These are phyloP conservation scores for Sarcophaga peregrina DNA, from an alignment of 1,140 invertebrate genomes.

Conservation along the genomic window DNA sequence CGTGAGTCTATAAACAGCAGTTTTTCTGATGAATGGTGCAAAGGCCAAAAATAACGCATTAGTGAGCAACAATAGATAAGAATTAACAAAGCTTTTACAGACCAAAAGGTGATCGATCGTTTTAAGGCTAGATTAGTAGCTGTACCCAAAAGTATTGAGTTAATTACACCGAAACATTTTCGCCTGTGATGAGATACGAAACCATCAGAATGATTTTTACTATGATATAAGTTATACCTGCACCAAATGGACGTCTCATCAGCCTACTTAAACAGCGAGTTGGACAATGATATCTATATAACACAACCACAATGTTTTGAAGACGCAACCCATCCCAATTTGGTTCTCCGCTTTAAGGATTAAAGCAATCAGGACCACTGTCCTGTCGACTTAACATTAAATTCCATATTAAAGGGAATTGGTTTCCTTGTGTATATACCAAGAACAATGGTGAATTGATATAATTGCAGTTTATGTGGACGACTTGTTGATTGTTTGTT, in stretches of 20 bases:
- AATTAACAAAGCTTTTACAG: background rate
- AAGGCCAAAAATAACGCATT: constrained; percentile 40
- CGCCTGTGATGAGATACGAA: constrained; percentile 51
- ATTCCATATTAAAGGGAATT: constrained; percentile 29
- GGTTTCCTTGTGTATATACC: constrained; percentile 1
- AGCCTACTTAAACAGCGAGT: constrained; percentile 63
- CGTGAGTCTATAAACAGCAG: background rate
- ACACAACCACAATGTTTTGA: background rate
- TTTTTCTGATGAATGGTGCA: constrained; percentile 15
- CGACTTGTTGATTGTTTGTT: constrained; percentile 31
- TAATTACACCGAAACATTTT: constrained; percentile 64
- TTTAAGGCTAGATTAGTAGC: constrained; percentile 65
- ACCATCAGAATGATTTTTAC: constrained; percentile 58
- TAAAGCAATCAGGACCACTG: constrained; percentile 39
- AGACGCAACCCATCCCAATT: constrained; percentile 10
- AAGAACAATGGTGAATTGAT: background rate
- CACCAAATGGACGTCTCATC: constrained; percentile 60
- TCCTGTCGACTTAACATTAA: constrained; percentile 33
- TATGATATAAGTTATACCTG: constrained; percentile 48
- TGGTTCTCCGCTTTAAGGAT: constrained; percentile 23
- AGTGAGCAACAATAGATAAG: constrained; percentile 49
- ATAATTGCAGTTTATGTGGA: constrained; percentile 43
- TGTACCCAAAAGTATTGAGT: constrained; percentile 61
- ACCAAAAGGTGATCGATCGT: constrained; percentile 26
- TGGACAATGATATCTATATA: constrained; percentile 61